Evolutionary conservation across 2,113 vertebrate species (phyloP).

Genomic region (Laticauda colubrina): DNA sequence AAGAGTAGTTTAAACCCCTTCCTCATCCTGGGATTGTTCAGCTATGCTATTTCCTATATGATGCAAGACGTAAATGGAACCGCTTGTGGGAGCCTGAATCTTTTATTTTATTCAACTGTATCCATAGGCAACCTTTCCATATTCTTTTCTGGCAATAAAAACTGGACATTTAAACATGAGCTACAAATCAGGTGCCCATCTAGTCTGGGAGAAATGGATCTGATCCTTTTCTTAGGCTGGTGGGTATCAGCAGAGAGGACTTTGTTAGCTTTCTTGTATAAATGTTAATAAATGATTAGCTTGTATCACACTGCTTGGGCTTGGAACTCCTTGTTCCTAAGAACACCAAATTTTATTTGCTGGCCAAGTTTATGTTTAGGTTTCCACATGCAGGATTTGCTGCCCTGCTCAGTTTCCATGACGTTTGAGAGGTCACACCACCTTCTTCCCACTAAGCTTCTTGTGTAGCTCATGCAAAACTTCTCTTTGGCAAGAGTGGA

Average conservation of each 20-base stretch:
- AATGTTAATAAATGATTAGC: not conserved
- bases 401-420: not conserved
- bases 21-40: not conserved
- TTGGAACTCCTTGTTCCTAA: not conserved
- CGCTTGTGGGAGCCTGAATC: not conserved
- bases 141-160: not conserved
- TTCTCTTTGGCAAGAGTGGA: not conserved
- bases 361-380: not conserved
- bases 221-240: not conserved
- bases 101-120: not conserved
- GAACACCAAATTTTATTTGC: not conserved
- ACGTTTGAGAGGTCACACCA: not conserved
- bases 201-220: not conserved
- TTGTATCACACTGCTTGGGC: not conserved
- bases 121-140: not conserved
- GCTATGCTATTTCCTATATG: not conserved
- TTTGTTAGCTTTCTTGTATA: not conserved
- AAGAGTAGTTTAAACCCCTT: not conserved
- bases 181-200: not conserved
- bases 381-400: not conserved
- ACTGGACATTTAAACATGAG: not conserved
- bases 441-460: not conserved
- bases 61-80: not conserved
- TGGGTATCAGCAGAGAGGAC: not conserved
- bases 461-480: not conserved